These are phyloP conservation scores for Olivierus martensii DNA, from an alignment of 1,140 invertebrate genomes.

Conservation along the genomic window DNA sequence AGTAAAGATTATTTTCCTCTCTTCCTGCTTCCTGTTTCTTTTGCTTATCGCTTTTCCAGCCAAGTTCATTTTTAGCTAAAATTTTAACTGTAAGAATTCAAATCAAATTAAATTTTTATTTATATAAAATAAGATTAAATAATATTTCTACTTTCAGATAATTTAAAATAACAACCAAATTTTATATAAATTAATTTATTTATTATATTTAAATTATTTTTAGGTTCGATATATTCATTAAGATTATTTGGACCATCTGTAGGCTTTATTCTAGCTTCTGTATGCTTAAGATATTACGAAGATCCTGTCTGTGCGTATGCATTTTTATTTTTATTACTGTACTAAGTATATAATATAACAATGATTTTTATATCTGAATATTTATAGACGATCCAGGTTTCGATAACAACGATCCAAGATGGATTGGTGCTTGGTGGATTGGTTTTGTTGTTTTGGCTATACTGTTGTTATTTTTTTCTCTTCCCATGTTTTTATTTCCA, in stretches of 20 bases:
- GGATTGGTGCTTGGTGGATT: constrained; percentile 43
- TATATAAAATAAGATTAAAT: too few relatives aligned
- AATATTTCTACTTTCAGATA: too few relatives aligned
- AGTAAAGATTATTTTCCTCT: too few relatives aligned
- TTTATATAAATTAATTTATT: background rate
- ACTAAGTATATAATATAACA: too few relatives aligned
- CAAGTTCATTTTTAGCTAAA: too few relatives aligned
- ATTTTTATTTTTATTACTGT: background rate
- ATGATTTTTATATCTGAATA: too few relatives aligned
- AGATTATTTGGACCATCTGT: constrained; percentile 8
- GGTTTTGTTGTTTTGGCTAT: constrained; percentile 22
- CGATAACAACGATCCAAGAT: constrained; percentile 29
- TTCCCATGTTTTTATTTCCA: constrained; percentile 22
- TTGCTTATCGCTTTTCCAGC: too few relatives aligned
- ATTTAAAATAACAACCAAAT: too few relatives aligned
- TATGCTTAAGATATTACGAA: constrained; percentile 13
- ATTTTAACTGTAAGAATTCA: too few relatives aligned
- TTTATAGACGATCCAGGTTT: constrained; percentile 21
- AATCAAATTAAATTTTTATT: too few relatives aligned
- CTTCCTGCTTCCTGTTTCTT: too few relatives aligned
- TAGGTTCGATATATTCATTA: constrained; percentile 5
- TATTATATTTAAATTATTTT: background rate
- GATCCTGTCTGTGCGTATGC: constrained; percentile 10
- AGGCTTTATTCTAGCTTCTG: constrained; percentile 14
- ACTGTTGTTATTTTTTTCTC: constrained; percentile 14